Base-by-base conservation (phyloP, 2,113 vertebrate genomes). In the Guaruba guarouba region DNA sequence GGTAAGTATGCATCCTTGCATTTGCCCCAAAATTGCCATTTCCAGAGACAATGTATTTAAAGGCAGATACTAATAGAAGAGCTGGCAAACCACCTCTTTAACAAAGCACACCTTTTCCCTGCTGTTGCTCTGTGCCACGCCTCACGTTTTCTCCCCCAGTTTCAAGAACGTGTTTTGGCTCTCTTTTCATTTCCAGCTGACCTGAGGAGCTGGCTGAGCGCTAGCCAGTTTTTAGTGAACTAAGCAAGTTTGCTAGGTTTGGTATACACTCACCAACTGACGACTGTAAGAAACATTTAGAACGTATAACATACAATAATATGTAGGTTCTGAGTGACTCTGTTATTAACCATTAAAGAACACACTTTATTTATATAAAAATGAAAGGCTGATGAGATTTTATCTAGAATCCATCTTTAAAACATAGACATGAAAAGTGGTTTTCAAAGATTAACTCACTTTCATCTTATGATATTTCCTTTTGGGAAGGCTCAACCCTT, bases 391-490 rank as follows among this genome's bases (percentile, higher is more conserved):
- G 59, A 73, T 76, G 61, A 86, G 52, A 81, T 81, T 94, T 86
- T 88, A 74, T 64, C 68, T 93, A 83, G 41, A 88, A 78, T 57
- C 13, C 35, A 46, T 87, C 84, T 91, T 82, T 41, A 41, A 63
- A 41, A 52, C 33, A 87, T 87, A 91, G 67, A 71, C 28, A 61
- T 12, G 52, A 86, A 57, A 57, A 76, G 35, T 35, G 55, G 39
- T 82, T 96, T 95, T 57, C 83, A 82, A 71, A 78, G 39, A 77
- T 52, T 75, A 93, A 55, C 82, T 91, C 33, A 15, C 57, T 82
- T 85, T 95, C 41, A 62, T 82, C 48, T 95, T 82, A 61, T 6
- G 55, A 86, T 96, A 88, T 87, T 95, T 97, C 81, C 78, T 82
- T 85, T 92, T 87, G 84, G 70, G 91, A 91, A 85, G 44, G 39